Base-by-base conservation (phyloP, 2,113 vertebrate genomes). In the Aramus guarauna region DNA sequence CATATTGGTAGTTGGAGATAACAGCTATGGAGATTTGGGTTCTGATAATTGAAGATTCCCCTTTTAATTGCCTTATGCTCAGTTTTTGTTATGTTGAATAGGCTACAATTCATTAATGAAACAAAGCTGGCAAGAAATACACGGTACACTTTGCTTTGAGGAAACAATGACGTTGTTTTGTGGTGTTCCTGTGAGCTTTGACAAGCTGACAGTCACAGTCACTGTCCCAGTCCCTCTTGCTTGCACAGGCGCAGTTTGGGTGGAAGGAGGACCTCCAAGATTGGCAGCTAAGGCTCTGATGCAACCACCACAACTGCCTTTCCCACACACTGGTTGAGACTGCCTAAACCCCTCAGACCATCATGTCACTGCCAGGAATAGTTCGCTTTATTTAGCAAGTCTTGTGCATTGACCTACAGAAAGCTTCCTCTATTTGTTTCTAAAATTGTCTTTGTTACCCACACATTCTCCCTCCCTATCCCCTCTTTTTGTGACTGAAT, bases 361-460 rank as follows among this genome's bases (percentile, higher is more conserved):
- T 12, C 43, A 14, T 34, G 55, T 62, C 72, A 26, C 52, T 26
- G 52, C 85, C 88, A 88, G 72, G 78, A 96, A 96, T 5, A 87
- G 60, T 63, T 34, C 29, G 55, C 75, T 94, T 94, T 92, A 77
- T 92, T 94, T 93, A 96, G 94, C 39, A 34, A 66, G 41, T 12
- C 63, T 85, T 76, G 74, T 1, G 0, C 71, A 88, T 2, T 66
- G 74, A 60, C 67, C 76, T 47, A 43, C 45, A 72, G 84, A 78
- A 95, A 92, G 48, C 69, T 96, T 97, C 93, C 94, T 95, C 75
- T 90, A 30, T 93, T 96, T 96, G 94, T 95, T 91, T 91, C 92
- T 91, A 95, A 93, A 94, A 75, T 12, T 52, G 53, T 41, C 88
- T 88, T 77, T 63, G 94, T 71, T 96, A 88, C 92, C 71, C 78